phyloP scores from a whole-genome alignment of 2,113 vertebrate species.

The Crotalus tigris region DNA sequence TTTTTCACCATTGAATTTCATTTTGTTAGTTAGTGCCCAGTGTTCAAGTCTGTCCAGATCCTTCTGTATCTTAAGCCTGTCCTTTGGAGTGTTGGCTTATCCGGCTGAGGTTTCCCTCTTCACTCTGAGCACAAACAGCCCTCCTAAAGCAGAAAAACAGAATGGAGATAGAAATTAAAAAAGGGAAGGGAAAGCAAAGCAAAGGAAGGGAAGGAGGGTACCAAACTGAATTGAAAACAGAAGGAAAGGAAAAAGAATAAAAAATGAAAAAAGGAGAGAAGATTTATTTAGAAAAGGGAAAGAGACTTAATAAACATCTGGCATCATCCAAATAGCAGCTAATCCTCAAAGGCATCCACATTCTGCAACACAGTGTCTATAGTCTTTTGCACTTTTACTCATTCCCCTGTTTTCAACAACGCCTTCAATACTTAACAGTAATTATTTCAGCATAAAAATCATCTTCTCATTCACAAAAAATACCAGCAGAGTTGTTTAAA shows the following conservation, averaged over 20 bases:
- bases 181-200: neutral
- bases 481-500: neutral
- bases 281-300: neutral
- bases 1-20: too few relatives aligned
- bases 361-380: neutral
- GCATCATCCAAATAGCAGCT: neutral
- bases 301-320: neutral
- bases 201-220: neutral
- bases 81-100: too few relatives aligned
- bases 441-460: neutral
- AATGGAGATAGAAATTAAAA: neutral
- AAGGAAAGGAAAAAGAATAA: neutral
- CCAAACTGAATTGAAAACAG: neutral
- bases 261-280: neutral
- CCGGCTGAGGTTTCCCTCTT: neutral
- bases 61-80: too few relatives aligned
- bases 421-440: neutral
- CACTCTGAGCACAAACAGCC: neutral
- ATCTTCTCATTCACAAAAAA: neutral
- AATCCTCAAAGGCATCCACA: neutral
- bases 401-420: neutral
- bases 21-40: too few relatives aligned
- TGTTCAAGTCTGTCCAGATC: too few relatives aligned
- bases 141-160: neutral
- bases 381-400: neutral